These are phyloP conservation scores for Trachymyrmex cornetzi DNA, from an alignment of 1,140 invertebrate species.

Conservation along the genomic window DNA sequence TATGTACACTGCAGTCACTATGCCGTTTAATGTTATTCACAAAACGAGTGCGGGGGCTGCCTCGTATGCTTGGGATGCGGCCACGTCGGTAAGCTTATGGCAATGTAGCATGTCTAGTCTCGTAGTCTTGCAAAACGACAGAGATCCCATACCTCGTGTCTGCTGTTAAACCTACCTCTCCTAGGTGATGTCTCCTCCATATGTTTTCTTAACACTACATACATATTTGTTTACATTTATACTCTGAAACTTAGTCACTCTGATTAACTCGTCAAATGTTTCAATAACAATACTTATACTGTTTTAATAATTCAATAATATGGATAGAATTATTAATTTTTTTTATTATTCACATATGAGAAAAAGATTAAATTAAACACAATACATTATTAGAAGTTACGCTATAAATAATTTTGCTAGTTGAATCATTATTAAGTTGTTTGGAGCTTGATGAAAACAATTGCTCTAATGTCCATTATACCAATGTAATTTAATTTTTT, in stretches of 20 bases:
- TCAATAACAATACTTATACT: background rate
- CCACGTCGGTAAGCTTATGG: constrained; percentile 72
- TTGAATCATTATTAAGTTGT: background rate
- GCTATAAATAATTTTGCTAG: background rate
- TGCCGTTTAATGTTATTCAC: constrained; percentile 64
- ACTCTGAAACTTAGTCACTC: background rate
- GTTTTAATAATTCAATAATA: background rate
- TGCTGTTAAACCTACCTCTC: background rate
- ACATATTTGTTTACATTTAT: background rate
- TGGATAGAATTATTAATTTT: background rate
- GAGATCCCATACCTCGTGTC: background rate
- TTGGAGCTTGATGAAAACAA: background rate
- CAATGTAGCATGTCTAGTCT: constrained; percentile 8
- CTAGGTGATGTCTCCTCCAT: constrained; percentile 3
- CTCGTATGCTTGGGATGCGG: constrained; percentile 63
- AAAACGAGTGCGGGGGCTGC: constrained; percentile 52
- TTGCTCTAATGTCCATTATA: too few species aligned
- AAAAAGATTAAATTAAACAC: background rate
- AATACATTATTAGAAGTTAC: background rate
- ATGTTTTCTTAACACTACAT: background rate
- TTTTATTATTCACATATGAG: background rate
- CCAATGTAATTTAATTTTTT: too few species aligned
- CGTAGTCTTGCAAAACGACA: background rate
- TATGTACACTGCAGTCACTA: constrained; percentile 72
- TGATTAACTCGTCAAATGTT: background rate